phyloP scores from a whole-genome alignment of 2,113 vertebrate species.

The Talpa occidentalis region DNA sequence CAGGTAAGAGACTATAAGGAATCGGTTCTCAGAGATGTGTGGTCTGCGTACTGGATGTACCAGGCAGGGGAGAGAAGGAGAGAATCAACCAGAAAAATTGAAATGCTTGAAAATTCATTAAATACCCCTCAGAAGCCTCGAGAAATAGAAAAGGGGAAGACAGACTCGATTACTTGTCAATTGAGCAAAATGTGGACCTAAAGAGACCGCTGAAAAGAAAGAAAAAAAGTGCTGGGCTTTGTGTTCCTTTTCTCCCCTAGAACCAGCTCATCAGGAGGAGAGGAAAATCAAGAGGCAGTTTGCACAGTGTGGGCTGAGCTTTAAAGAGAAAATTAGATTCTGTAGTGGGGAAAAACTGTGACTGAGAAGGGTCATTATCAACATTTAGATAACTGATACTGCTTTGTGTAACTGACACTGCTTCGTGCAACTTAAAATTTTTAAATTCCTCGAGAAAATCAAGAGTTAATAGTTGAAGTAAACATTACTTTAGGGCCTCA shows the following conservation, averaged over 20 bases:
- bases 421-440: background rate
- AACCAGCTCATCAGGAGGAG: conserved; percentile 48
- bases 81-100: conserved; percentile 60
- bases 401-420: background rate
- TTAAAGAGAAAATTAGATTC: conserved; percentile 4
- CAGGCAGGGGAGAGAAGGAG: background rate
- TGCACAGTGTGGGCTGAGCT: background rate
- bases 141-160: conserved; percentile 62
- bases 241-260: background rate
- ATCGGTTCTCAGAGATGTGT: conserved; percentile 42
- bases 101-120: conserved; percentile 65
- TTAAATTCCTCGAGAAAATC: conserved; percentile 15
- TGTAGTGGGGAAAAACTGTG: background rate
- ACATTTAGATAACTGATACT: background rate
- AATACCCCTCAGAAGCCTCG: conserved; percentile 42
- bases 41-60: background rate
- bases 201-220: conserved; percentile 61
- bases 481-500: background rate
- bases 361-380: background rate
- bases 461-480: conserved; percentile 8
- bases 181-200: conserved; percentile 52
- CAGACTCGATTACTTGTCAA: conserved; percentile 65
- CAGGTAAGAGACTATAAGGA: conserved; percentile 35
- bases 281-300: background rate
- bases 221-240: conserved; percentile 3